Base-by-base conservation (phyloP, 2,113 vertebrate genomes). In the Misgurnus anguillicaudatus region DNA sequence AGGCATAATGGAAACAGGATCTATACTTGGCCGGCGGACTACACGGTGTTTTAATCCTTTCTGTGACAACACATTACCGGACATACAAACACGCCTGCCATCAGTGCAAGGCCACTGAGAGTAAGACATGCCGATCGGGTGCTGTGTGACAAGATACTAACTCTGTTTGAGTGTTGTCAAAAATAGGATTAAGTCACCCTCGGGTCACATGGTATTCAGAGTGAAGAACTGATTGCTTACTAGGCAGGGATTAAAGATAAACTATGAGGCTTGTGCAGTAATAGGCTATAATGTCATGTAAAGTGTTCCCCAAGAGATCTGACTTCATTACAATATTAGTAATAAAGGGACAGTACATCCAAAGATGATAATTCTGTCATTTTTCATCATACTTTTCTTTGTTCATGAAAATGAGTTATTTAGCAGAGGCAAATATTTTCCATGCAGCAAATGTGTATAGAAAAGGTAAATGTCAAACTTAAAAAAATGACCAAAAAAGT, bases 161-260 rank as follows among this genome's bases (percentile, higher is more conserved):
- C 71, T 76, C 16, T 61, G 72, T 55, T 48, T 74, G 55, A 31
- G 74, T 3, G 16, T 63, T 76, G 72, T 55, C 67, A 79, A 81
- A 85, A 85, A 82, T 79, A 85, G 80, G 82, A 84, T 80, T 77
- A 82, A 80, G 78, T 81, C 24, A 63, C 78, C 58, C 47, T 57
- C 42, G 78, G 80, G 75, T 86, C 73, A 83, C 41, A 55, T 72
- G 71, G 61, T 70, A 78, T 65, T 78, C 38, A 75, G 65, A 55
- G 60, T 61, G 47, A 62, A 78, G 70, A 48, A 14, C 66, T 61
- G 39, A 39, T 75, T 85, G 51, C 77, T 79, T 67, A 65, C 61
- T 60, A 86, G 57, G 57, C 55, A 45, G 65, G 77, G 78, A 85
- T 87, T 85, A 84, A 74, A 79, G 41, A 72, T 71, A 82, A 70